Evolutionary conservation across 2,113 vertebrate species (phyloP), one percentile per base, ranked within the genome.

Genomic region (Oophaga pumilio): DNA sequence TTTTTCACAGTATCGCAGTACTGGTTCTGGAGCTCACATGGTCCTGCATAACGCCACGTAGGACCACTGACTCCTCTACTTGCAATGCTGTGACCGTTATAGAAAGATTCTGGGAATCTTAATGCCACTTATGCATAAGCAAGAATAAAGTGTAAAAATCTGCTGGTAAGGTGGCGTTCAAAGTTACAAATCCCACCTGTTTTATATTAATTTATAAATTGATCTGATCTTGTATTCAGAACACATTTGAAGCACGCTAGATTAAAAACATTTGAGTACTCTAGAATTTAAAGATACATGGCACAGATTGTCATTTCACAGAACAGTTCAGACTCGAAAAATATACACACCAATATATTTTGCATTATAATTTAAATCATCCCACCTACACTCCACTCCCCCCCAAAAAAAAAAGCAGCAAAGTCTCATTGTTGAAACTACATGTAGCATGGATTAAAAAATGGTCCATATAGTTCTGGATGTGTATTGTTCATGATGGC

Each of bases 401-500:
- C 33, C 33, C 5, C 59, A n/a, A 79, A 79, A 57, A 50, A 78
- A 6, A 76, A 52, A 57, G 15, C 14, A 20, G 14, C 10, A 77
- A 77, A 53, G 76, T 79, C 76, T 53, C 24, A 56, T 24, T n/a
- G 60, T n/a, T 66, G n/a, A 13, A 57, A 59, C 13, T 66, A 81
- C 24, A 86, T 66, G 33, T 87, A 69, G 8, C 10, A 52, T 73
- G 50, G n/a, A 28, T 33, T 69, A 28, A 71, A 89, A 1, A 81
- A 10, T 18, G 84, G 81, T 17, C 80, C 81, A 69, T 69, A 88
- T 6, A 87, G 85, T 6, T 52, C 85, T 85, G 90, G 13, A 22
- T 62, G 89, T 85, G 62, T 69, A 90, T 82, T 87, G 69, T 11
- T 87, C 43, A 89, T 88, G 18, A 88, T 9, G 73, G 64, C 8